phyloP scores from a whole-genome alignment of 1,140 invertebrate species.

The Protaetia brevitarsis region DNA sequence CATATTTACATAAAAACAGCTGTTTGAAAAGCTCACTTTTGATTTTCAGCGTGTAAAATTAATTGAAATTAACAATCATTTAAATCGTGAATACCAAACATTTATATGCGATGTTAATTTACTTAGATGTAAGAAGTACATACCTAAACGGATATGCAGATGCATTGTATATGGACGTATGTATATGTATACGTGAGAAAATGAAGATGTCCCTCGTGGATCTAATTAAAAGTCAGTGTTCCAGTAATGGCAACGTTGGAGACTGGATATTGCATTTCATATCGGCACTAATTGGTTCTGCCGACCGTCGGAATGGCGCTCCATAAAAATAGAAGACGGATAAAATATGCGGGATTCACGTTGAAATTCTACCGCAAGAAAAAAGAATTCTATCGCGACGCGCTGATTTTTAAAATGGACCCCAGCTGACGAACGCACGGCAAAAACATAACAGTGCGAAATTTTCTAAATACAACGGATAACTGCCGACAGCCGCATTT shows the following conservation, averaged over 20 bases:
- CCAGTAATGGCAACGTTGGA: constrained; percentile 1
- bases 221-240: constrained; percentile 17
- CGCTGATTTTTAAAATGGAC: background rate
- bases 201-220: constrained; percentile 1
- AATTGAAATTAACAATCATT: no score
- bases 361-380: background rate
- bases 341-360: constrained; percentile 9
- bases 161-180: background rate
- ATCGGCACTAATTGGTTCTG: constrained; percentile 10
- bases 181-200: constrained; percentile 6
- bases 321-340: constrained; percentile 12
- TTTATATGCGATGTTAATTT: no score
- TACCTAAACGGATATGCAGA: background rate
- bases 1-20: no score
- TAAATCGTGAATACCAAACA: no score
- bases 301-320: constrained; percentile 1
- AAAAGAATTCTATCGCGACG: background rate
- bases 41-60: no score
- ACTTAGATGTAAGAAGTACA: background rate
- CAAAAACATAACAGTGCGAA: background rate
- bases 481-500: background rate
- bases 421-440: background rate
- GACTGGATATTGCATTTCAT: constrained; percentile 18
- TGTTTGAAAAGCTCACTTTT: no score
- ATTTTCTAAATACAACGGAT: background rate